Evolutionary conservation across 2,797 vertebrate species (phyloP).

Genomic region (Corythornis leucogaster): DNA sequence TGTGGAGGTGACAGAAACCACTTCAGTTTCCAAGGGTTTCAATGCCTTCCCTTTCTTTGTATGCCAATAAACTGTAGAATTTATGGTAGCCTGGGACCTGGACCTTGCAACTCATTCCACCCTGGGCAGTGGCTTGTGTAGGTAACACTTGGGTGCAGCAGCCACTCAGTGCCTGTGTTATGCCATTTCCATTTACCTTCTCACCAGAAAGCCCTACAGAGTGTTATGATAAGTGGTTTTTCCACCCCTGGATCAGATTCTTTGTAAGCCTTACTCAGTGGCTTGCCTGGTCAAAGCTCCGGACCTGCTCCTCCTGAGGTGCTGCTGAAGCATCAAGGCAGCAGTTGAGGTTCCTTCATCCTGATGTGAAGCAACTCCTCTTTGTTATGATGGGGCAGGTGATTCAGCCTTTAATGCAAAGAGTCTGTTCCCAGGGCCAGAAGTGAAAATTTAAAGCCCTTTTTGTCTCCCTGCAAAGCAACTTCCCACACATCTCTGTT

Average conservation of each 20-base stretch:
- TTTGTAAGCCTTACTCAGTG: not conserved
- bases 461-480: not conserved
- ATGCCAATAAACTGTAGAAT: not conserved
- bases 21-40: not conserved
- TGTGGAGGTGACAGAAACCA: not conserved
- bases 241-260: not conserved
- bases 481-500: not conserved
- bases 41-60: not conserved
- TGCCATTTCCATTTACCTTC: not conserved
- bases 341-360: not conserved
- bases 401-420: no score
- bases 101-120: not conserved
- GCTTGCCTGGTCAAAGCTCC: not conserved
- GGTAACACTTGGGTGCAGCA: not conserved
- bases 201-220: not conserved
- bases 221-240: not conserved
- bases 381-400: not conserved
- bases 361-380: not conserved
- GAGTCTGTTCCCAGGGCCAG: not conserved
- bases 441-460: not conserved
- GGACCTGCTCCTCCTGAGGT: rapidly evolving
- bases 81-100: not conserved
- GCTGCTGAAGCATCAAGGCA: not conserved
- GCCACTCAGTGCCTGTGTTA: no score
- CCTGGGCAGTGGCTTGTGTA: not conserved